A percentile compares a stretch with the other conserved stretches of the same genome.
phyloP scores from a whole-genome alignment of 2,888 invertebrate species.

The Amblyjoppa fuscipennis region DNA sequence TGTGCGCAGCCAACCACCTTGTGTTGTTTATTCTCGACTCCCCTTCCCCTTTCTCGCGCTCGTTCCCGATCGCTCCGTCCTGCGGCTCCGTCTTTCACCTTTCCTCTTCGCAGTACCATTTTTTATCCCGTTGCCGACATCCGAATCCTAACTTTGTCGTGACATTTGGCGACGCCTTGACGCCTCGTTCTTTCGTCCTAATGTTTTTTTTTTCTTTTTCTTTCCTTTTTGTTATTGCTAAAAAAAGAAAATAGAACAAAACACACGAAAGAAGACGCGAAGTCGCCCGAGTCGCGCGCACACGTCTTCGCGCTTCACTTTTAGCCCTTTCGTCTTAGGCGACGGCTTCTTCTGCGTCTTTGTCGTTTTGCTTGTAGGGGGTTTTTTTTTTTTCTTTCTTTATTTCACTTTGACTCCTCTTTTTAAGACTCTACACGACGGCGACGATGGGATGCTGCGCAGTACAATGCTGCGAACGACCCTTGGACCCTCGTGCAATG shows the following conservation, averaged over 20 bases:
- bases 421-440: neutral
- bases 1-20: constrained; percentile 66
- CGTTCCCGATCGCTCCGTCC: neutral
- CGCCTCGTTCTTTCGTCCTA: neutral
- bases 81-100: neutral
- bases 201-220: neutral
- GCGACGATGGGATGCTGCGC: constrained; percentile 53
- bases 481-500: constrained; percentile 58
- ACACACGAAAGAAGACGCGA: neutral
- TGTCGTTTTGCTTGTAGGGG: constrained; percentile 11
- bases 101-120: neutral
- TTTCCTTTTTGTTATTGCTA: neutral
- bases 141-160: neutral
- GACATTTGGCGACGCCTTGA: constrained; percentile 2
- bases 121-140: neutral
- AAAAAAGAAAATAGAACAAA: neutral
- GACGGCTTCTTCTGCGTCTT: constrained; percentile 2
- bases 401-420: neutral
- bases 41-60: constrained; percentile 4
- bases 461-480: constrained; percentile 70
- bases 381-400: constrained; percentile 20
- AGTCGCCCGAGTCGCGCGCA: neutral
- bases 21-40: constrained; percentile 38
- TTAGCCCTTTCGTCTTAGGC: constrained; percentile 17
- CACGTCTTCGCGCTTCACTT: constrained; percentile 14